Evolutionary conservation across 2,113 vertebrate species (phyloP).

Genomic region (Ginglymostoma cirratum): DNA sequence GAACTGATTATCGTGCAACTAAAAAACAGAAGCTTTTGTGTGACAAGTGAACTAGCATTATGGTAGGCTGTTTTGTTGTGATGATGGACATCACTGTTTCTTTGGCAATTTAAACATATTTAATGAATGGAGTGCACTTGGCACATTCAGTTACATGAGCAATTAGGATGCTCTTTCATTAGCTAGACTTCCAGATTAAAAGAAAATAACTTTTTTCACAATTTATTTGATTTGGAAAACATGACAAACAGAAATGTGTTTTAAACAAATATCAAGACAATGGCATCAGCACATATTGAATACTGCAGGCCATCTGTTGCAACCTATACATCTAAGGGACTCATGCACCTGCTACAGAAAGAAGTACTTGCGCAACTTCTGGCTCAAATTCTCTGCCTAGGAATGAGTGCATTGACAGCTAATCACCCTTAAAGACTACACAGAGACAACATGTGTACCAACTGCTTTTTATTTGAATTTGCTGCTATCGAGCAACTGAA

Average conservation of each 20-base stretch:
- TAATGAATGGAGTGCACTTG: neutral
- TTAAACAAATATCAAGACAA: neutral
- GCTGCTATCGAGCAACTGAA: neutral
- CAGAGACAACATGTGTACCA: neutral
- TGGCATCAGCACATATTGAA: neutral
- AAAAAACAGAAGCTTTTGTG: neutral
- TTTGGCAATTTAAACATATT: neutral
- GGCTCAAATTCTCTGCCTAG: neutral
- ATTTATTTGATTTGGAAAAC: neutral
- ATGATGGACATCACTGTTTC: neutral
- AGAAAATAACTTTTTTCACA: neutral
- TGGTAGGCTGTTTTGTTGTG: neutral
- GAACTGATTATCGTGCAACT: neutral
- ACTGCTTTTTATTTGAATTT: neutral
- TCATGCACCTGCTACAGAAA: neutral
- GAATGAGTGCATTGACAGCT: neutral
- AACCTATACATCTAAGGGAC: neutral
- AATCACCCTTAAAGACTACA: neutral
- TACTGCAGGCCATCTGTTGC: neutral
- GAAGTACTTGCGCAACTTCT: neutral
- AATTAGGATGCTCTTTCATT: neutral
- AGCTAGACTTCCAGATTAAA: neutral
- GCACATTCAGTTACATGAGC: neutral
- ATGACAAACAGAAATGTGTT: neutral
- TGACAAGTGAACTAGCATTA: neutral